Evolutionary conservation across 2,888 invertebrate species (phyloP), one percentile per base, ranked within the genome.

Genomic region (Chaitophorus viminalis): DNA sequence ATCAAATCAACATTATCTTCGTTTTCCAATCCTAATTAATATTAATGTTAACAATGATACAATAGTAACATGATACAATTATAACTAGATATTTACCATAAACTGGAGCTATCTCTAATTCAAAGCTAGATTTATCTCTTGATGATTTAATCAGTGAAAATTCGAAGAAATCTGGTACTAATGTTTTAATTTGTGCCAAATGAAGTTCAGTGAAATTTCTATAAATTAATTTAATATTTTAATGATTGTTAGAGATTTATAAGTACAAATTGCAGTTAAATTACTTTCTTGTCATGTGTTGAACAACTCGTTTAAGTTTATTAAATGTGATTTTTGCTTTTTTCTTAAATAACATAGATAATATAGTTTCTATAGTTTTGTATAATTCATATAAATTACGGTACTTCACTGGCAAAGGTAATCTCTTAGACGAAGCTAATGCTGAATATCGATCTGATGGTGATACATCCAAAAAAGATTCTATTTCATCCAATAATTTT

Each of bases 251-350:
- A 36, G 60, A 46, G 5, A 4, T 31, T 29, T 29, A 25, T n/a
- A 85, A 78, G 14, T 14, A 33, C 79, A 0, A 54, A 36, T 14
- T 85, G 89, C 36, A 60, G 25, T 82, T n/a, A 0, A 70, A 89
- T 90, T 90, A 91, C 91, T 90, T 91, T 90, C 96, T 94, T 29
- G 96, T 92, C 94, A 98, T 95, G 90, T 97, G 95, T 92, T 98
- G 97, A 0, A 98, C 95, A 0, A 96, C 96, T 17, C 95, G 94
- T 91, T 96, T 96, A 0, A 98, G 92, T 92, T 98, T 98, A 89
- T 94, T 93, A 91, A 97, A 97, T 2, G 97, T 97, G 88, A 98
- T 95, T 84, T 94, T 94, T 92, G 98, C 98, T 91, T 95, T 95
- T 86, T 98, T 94, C 91, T 98, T 98, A 91, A 94, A 94, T 89